Conservation (phyloP, 1,140 invertebrate genomes). For the Sinonovacula constricta region DNA sequence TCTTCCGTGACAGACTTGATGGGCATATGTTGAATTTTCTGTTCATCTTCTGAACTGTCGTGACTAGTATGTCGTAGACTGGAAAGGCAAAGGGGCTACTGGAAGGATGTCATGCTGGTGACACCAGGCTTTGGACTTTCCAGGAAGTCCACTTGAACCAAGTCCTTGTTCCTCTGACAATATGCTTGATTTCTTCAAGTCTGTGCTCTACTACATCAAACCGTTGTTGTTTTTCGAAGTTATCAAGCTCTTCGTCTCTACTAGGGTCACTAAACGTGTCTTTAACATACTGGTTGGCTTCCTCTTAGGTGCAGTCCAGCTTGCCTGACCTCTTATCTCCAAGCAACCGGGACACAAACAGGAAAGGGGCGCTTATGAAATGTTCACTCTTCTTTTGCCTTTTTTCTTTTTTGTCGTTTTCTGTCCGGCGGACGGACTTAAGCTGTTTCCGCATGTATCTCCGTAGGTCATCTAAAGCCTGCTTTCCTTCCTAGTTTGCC, state of each 20-base stretch:
- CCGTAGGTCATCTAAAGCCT: too few species aligned
- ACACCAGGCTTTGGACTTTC: constrained; percentile 51
- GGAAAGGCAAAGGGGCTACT: constrained; percentile 17
- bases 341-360: not conserved
- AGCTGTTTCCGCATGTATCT: too few species aligned
- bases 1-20: constrained; percentile 41
- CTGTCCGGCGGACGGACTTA: too few species aligned
- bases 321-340: constrained; percentile 13
- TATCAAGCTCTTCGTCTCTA: not conserved
- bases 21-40: constrained; percentile 11
- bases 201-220: not conserved
- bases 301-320: not conserved
- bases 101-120: constrained; percentile 47
- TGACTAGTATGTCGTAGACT: constrained; percentile 13
- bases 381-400: not conserved
- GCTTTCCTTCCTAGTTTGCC: too few species aligned
- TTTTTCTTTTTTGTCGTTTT: not conserved
- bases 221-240: not conserved
- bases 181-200: constrained; percentile 13
- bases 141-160: constrained; percentile 27
- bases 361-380: not conserved
- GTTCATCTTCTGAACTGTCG: constrained; percentile 35
- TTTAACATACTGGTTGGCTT: constrained; percentile 6
- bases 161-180: constrained; percentile 6
- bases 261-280: not conserved